Evolutionary conservation across 2,113 vertebrate species (phyloP).

Genomic region (Pomatorhinus ruficollis): DNA sequence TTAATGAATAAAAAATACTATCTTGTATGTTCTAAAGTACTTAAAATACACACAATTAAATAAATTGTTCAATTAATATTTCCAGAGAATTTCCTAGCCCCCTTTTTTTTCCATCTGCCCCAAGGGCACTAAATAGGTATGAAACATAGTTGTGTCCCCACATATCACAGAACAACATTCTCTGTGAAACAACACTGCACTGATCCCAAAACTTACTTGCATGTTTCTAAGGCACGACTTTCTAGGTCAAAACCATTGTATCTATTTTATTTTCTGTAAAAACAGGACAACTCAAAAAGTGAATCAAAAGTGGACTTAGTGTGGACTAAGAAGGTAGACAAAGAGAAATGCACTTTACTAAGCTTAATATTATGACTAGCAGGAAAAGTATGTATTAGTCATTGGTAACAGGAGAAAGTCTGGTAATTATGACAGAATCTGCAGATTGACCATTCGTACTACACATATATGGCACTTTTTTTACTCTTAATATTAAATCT

Average conservation of each 20-base stretch:
- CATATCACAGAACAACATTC: neutral
- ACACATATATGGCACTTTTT: neutral
- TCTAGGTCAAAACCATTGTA: neutral
- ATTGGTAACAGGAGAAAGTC: neutral
- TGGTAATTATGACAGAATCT: neutral
- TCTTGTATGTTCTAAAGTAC: neutral
- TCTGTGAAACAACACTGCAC: neutral
- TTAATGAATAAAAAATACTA: neutral
- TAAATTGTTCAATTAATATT: neutral
- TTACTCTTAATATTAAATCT: neutral
- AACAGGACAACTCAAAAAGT: neutral
- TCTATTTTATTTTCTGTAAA: neutral
- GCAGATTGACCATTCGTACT: neutral
- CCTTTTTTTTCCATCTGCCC: neutral
- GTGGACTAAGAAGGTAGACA: neutral
- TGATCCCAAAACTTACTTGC: neutral
- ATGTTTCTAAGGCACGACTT: neutral
- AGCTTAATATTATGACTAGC: neutral
- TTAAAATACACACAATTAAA: neutral
- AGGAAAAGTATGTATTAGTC: neutral
- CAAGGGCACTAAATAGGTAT: neutral
- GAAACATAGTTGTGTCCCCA: neutral
- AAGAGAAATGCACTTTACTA: neutral
- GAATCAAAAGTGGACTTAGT: neutral
- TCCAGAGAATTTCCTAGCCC: neutral